Percentiles rank a stretch among this genome's conserved stretches.
Conservation (phyloP, 2,113 vertebrate genomes). For the Triplophysa siluroides region DNA sequence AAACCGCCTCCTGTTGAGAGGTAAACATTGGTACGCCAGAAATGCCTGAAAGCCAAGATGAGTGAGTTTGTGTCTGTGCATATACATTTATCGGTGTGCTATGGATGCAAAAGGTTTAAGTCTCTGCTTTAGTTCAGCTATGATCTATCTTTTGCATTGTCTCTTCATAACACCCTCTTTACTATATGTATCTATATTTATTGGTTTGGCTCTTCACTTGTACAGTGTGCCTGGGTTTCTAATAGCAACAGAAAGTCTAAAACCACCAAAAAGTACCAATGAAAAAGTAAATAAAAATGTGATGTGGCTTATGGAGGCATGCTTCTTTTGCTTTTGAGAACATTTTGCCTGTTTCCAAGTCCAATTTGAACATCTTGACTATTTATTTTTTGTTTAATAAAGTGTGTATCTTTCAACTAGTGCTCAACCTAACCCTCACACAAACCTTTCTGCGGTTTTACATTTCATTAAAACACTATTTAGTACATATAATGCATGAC, state of each 20-base stretch:
- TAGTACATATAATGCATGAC: too few relatives aligned
- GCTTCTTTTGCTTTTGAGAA: neutral
- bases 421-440: too few relatives aligned
- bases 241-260: constrained; percentile 36
- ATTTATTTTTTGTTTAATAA: too few relatives aligned
- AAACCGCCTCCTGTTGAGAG: constrained; percentile 4
- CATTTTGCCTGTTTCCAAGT: neutral
- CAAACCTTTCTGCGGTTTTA: too few relatives aligned
- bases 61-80: neutral
- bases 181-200: constrained; percentile 16
- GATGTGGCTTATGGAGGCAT: constrained; percentile 1
- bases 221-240: constrained; percentile 18
- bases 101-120: constrained; percentile 21
- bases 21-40: constrained; percentile 8
- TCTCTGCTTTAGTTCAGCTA: constrained; percentile 5
- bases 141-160: neutral
- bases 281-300: constrained; percentile 1
- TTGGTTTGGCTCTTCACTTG: constrained; percentile 8
- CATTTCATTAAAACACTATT: too few relatives aligned
- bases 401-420: too few relatives aligned
- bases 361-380: neutral
- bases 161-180: neutral
- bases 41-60: neutral
- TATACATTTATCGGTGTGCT: neutral
- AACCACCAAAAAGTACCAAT: constrained; percentile 15